Conservation (phyloP, 2,888 invertebrate species). For the Troides oblongomaculatus region DNA sequence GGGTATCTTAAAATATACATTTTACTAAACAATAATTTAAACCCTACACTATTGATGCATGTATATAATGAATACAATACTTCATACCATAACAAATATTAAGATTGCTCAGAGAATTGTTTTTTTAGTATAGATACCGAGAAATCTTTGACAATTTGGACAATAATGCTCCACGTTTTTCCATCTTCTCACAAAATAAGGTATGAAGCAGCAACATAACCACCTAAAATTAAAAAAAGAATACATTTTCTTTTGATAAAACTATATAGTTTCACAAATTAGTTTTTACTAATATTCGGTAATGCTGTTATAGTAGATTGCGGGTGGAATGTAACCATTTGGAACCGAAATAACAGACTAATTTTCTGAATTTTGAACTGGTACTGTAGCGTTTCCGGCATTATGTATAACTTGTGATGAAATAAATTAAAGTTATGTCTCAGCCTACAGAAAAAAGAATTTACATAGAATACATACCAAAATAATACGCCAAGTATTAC, state of each 20-base stretch:
- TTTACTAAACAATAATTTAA: no score
- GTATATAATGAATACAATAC: neutral
- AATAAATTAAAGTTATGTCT: no score
- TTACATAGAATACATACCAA: slow-evolving; percentile 53
- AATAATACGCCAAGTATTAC: slow-evolving; percentile 63
- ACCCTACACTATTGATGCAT: neutral
- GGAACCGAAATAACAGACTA: no score
- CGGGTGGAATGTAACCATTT: no score
- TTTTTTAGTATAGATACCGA: slow-evolving; percentile 60
- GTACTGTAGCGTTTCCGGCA: no score
- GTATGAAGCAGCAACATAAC: slow-evolving; percentile 69
- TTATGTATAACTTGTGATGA: no score
- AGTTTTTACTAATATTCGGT: no score
- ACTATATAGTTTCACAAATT: neutral
- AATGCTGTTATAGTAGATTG: no score
- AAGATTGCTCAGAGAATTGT: slow-evolving; percentile 40
- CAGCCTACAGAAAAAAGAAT: neutral
- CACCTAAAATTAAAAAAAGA: slow-evolving; percentile 54
- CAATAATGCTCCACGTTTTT: slow-evolving; percentile 73
- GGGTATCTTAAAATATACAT: no score
- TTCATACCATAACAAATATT: neutral
- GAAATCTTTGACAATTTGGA: slow-evolving; percentile 59
- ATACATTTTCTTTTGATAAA: neutral
- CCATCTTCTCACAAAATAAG: slow-evolving; percentile 65
- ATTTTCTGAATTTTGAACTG: no score